phyloP scores from a whole-genome alignment of 2,888 invertebrate species.

The Tetragonula carbonaria region DNA sequence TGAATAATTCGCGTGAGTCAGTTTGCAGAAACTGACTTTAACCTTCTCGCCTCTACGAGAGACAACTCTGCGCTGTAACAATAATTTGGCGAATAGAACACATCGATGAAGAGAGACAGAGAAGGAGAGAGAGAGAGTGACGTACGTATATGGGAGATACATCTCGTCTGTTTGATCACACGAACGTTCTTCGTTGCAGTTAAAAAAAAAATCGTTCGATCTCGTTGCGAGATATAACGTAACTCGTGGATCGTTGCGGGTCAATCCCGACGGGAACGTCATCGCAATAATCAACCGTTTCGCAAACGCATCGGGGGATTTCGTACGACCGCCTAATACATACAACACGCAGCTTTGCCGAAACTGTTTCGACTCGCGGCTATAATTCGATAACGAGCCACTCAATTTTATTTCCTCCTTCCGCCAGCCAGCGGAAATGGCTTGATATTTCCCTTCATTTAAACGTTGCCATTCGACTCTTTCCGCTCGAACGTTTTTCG shows the following conservation, averaged over 20 bases:
- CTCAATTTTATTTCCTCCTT: conserved; percentile 8
- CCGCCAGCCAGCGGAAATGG: neutral
- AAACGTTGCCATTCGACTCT: neutral
- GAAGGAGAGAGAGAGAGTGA: no score
- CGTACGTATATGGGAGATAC: neutral
- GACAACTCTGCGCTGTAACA: no score
- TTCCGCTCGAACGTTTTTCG: neutral
- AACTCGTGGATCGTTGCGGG: neutral
- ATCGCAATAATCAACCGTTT: conserved; percentile 23
- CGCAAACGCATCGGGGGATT: conserved; percentile 25
- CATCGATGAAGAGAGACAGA: neutral
- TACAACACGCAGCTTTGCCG: conserved; percentile 1
- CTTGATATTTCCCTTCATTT: neutral
- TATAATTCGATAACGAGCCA: conserved; percentile 39
- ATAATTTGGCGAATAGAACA: neutral
- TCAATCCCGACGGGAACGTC: conserved; percentile 30
- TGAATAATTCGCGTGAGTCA: conserved; percentile 70
- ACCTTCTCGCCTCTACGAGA: neutral
- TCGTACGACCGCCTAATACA: conserved; percentile 18
- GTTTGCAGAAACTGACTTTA: conserved; percentile 13
- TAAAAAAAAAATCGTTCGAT: neutral
- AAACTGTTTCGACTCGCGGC: conserved; percentile 28
- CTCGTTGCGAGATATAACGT: neutral
- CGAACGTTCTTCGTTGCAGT: neutral
- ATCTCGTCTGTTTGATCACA: neutral